These are phyloP conservation scores for Melanocharis versteri DNA, from an alignment of 2,113 vertebrate genomes.

Conservation along the genomic window DNA sequence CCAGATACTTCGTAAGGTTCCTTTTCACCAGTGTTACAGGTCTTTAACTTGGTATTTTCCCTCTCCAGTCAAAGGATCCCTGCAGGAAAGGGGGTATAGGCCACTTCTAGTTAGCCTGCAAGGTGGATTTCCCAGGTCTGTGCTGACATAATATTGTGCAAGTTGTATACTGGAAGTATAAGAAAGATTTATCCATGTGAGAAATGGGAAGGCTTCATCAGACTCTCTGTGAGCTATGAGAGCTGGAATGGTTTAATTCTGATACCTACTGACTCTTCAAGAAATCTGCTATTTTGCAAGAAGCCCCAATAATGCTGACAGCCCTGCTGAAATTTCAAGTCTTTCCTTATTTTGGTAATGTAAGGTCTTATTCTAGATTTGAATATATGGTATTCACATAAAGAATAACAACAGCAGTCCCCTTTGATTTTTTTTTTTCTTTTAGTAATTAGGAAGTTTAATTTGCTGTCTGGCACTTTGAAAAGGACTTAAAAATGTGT, in stretches of 20 bases:
- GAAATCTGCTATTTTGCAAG: not conserved
- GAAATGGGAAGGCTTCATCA: not conserved
- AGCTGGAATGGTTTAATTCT: not conserved
- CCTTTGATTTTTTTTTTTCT: not conserved
- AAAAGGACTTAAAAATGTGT: conserved; percentile 8
- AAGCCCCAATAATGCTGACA: not conserved
- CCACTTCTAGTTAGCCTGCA: not conserved
- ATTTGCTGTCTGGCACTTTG: conserved; percentile 12
- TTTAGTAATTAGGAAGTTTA: conserved; percentile 4
- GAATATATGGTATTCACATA: not conserved
- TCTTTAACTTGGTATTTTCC: not conserved
- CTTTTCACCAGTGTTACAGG: not conserved
- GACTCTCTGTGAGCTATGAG: not conserved
- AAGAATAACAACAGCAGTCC: not conserved
- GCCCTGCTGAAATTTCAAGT: not conserved
- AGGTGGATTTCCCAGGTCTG: not conserved
- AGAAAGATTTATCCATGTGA: not conserved
- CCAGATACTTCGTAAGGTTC: not conserved
- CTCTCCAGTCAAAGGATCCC: not conserved
- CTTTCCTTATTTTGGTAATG: not conserved
- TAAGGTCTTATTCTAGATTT: not conserved
- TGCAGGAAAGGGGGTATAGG: not conserved
- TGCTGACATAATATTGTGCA: not conserved
- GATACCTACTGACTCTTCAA: not conserved
- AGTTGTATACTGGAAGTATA: not conserved